Conservation (phyloP, 2,113 vertebrate species). For the Gila orcuttii region DNA sequence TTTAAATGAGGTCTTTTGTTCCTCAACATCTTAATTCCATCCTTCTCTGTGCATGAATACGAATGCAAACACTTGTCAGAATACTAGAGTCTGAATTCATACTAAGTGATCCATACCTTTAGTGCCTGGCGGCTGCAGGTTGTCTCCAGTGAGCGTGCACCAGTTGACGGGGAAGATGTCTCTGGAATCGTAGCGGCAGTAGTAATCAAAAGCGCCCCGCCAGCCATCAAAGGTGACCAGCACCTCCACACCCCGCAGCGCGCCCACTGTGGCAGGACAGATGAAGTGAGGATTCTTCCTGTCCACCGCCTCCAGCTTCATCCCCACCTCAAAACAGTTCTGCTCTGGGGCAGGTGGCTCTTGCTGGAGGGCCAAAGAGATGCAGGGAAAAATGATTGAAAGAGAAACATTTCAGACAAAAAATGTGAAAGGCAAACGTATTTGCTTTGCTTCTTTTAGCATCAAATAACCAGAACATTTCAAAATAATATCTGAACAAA, state of each 20-base stretch:
- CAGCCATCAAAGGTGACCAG: slow-evolving; percentile 98
- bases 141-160: slow-evolving; percentile 97
- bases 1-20: not conserved
- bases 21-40: not conserved
- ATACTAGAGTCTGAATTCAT: not conserved
- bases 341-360: slow-evolving; percentile 94
- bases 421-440: not conserved
- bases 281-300: slow-evolving; percentile 99
- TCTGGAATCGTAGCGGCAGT: slow-evolving; percentile 97
- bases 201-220: slow-evolving; percentile 99
- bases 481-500: not conserved
- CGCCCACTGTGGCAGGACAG: slow-evolving; percentile 97
- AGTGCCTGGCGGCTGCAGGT: slow-evolving; percentile 95
- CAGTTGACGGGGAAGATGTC: slow-evolving; percentile 99
- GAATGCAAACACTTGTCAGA: not conserved
- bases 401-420: not conserved
- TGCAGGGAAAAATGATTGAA: not conserved
- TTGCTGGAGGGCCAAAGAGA: slow-evolving; percentile 73
- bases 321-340: slow-evolving; percentile 96
- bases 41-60: not conserved
- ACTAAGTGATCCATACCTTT: slow-evolving; percentile 81
- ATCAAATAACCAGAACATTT: not conserved
- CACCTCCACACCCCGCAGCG: slow-evolving; percentile 95
- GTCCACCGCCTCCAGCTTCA: slow-evolving; percentile 99
- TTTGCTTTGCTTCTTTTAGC: not conserved